Conservation (phyloP, 2,797 vertebrate species). For the Liparis tanakae region DNA sequence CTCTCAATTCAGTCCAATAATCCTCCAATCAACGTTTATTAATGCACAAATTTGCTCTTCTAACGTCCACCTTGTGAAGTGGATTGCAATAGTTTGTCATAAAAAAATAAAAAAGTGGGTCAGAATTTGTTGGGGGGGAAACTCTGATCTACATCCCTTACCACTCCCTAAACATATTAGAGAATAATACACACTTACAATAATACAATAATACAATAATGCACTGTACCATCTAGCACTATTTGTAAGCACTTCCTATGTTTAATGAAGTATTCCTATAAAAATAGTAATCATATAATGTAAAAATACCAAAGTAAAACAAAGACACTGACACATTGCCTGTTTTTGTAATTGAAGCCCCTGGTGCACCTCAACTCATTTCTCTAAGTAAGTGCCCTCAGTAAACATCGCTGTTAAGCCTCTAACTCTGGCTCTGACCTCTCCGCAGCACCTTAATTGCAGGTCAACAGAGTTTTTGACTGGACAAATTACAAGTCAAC, state of each 20-base stretch:
- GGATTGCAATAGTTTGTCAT: too few relatives aligned
- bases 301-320: not conserved
- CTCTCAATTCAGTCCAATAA: not conserved
- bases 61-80: too few relatives aligned
- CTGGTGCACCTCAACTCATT: constrained; percentile 17
- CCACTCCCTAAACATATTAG: not conserved
- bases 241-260: not conserved
- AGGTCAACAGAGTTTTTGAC: constrained; percentile 57
- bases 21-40: not conserved
- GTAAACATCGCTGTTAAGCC: constrained; percentile 33
- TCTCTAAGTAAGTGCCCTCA: constrained; percentile 20
- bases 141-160: not conserved
- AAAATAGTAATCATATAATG: not conserved
- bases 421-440: constrained; percentile 39
- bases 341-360: constrained; percentile 6
- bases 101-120: too few relatives aligned
- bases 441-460: constrained; percentile 40
- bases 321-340: constrained; percentile 1
- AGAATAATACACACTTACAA: not conserved
- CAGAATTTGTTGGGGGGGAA: too few relatives aligned
- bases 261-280: not conserved
- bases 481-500: constrained; percentile 63
- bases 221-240: not conserved
- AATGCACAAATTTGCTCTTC: too few relatives aligned
- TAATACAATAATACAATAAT: not conserved